Percentiles rank a stretch among this genome's conserved stretches.
These are phyloP conservation scores for Therioaphis trifolii DNA, from an alignment of 2,888 invertebrate species.

Conservation along the genomic window DNA sequence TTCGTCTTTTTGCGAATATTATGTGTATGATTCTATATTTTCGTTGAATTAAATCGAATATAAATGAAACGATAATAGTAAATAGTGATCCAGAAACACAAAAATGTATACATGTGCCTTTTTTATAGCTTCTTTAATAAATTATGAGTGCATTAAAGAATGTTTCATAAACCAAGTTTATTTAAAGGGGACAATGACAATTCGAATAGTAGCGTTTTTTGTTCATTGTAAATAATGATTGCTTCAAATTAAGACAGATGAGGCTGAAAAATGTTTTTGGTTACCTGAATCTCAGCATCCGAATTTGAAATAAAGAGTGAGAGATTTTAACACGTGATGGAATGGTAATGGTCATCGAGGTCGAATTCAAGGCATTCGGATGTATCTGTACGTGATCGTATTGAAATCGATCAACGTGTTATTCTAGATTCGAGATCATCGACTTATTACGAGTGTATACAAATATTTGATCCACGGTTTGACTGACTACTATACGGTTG, in stretches of 20 bases:
- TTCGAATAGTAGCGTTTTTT: constrained; percentile 9
- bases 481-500: not conserved
- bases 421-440: not conserved
- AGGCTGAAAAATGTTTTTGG: not conserved
- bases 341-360: constrained; percentile 57
- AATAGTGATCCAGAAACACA: not conserved
- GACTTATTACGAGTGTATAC: not conserved
- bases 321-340: constrained; percentile 45
- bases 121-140: not conserved
- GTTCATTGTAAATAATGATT: constrained; percentile 10
- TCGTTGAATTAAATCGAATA: not conserved
- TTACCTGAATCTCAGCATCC: constrained; percentile 39
- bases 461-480: constrained; percentile 22
- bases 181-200: constrained; percentile 20
- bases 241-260: constrained; percentile 33
- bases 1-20: not conserved
- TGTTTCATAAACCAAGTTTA: not conserved
- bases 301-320: constrained; percentile 34
- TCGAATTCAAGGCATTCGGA: constrained; percentile 36
- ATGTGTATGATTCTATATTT: not conserved
- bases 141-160: constrained; percentile 3
- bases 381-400: constrained; percentile 50
- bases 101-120: not conserved
- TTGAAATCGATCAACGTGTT: constrained; percentile 52
- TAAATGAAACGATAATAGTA: not conserved